Percentiles rank a stretch among this genome's conserved stretches.
Conservation (phyloP, 2,888 invertebrate genomes). For the Diachrysia chrysitis region DNA sequence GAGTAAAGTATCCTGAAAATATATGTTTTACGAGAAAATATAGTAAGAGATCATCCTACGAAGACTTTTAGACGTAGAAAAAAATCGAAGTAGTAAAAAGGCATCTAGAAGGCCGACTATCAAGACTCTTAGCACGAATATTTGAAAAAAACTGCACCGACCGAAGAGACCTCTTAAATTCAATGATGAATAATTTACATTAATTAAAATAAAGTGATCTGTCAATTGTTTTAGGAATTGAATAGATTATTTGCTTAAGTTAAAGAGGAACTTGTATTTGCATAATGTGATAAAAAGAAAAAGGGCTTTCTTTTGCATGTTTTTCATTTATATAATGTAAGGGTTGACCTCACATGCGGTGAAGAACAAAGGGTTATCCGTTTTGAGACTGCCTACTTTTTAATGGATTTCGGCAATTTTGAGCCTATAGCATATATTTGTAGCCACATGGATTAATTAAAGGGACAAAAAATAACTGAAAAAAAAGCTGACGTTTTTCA, state of each 20-base stretch:
- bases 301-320: not conserved
- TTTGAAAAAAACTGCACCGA: not conserved
- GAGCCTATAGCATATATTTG: constrained; percentile 1
- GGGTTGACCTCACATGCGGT: constrained; percentile 4
- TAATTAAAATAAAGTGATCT: constrained; percentile 1
- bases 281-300: constrained; percentile 4
- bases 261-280: not conserved
- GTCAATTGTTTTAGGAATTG: not conserved
- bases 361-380: constrained; percentile 1
- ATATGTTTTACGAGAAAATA: too few species aligned
- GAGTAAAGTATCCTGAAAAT: too few species aligned
- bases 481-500: not conserved
- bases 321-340: constrained; percentile 4
- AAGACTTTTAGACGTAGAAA: too few species aligned
- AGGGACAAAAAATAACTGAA: not conserved
- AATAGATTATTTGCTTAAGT: not conserved
- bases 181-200: constrained; percentile 1
- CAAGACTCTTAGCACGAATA: not conserved
- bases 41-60: too few species aligned
- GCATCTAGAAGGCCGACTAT: too few species aligned
- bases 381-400: constrained; percentile 2
- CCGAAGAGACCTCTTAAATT: not conserved
- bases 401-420: constrained; percentile 1
- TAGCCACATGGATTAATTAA: not conserved
- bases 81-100: too few species aligned